Percentiles rank a stretch among this genome's conserved stretches.
These are phyloP conservation scores for Indicator maculatus DNA, from an alignment of 2,113 vertebrate species.

Conservation along the genomic window DNA sequence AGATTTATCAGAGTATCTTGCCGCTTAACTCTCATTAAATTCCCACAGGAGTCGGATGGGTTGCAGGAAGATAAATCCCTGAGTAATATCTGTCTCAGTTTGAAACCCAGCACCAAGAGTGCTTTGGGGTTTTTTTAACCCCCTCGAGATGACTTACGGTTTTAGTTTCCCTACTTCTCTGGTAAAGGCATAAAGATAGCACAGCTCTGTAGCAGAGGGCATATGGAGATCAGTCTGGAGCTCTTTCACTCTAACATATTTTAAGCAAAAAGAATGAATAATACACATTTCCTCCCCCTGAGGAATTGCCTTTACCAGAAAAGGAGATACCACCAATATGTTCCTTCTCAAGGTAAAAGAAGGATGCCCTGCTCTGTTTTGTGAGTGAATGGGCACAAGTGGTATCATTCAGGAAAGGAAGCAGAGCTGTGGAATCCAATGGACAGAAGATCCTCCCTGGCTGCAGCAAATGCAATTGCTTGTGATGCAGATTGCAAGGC, in stretches of 20 bases:
- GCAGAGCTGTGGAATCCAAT: not conserved
- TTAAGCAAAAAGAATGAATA: slow-evolving; percentile 14
- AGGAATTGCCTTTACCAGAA: not conserved
- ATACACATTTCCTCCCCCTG: slow-evolving; percentile 2
- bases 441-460: not conserved
- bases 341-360: not conserved
- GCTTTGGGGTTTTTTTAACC: not conserved
- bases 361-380: not conserved
- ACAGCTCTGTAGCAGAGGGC: not conserved
- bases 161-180: slow-evolving; percentile 25
- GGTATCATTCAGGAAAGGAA: not conserved
- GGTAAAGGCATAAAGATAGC: slow-evolving; percentile 26
- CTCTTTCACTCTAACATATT: not conserved
- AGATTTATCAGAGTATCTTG: not conserved
- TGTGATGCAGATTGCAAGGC: not conserved
- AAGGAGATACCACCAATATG: not conserved
- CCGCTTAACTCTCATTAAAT: not conserved
- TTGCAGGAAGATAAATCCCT: not conserved
- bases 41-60: not conserved
- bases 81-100: not conserved
- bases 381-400: not conserved
- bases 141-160: slow-evolving; percentile 20
- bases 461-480: not conserved
- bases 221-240: slow-evolving; percentile 30
- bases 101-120: not conserved